Evolutionary conservation across 2,797 vertebrate species (phyloP).

Genomic region (Mus caroli): DNA sequence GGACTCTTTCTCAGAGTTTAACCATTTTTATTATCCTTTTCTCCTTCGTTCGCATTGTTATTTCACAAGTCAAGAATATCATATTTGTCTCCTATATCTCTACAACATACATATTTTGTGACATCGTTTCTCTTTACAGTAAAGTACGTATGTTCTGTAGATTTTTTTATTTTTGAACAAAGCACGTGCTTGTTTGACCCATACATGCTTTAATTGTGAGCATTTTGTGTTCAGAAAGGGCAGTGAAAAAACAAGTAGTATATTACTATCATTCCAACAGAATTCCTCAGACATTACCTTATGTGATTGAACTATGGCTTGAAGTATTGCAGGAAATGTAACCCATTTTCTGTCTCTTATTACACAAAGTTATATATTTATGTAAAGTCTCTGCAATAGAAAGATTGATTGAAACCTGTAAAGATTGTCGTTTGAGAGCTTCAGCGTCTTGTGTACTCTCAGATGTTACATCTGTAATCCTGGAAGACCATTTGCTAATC

Average conservation of each 20-base stretch:
- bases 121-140: neutral
- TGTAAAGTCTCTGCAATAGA: neutral
- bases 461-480: neutral
- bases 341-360: neutral
- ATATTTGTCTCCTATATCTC: neutral
- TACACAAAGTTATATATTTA: neutral
- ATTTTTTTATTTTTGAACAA: neutral
- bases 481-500: neutral
- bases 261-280: neutral
- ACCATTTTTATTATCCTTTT: constrained; percentile 17
- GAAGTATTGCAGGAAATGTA: neutral
- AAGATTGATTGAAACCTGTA: neutral
- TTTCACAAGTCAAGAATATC: neutral
- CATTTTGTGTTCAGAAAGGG: constrained; percentile 5
- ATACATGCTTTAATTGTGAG: neutral
- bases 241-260: neutral
- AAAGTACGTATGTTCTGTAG: constrained; percentile 4
- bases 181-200: constrained; percentile 27
- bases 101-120: constrained; percentile 24
- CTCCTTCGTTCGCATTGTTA: neutral
- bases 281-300: constrained; percentile 25
- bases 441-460: neutral
- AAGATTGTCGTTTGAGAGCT: neutral
- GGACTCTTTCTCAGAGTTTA: constrained; percentile 44
- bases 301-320: neutral